These are phyloP conservation scores for Marasmarcha lunaedactyla DNA, from an alignment of 2,888 invertebrate species.

Conservation along the genomic window DNA sequence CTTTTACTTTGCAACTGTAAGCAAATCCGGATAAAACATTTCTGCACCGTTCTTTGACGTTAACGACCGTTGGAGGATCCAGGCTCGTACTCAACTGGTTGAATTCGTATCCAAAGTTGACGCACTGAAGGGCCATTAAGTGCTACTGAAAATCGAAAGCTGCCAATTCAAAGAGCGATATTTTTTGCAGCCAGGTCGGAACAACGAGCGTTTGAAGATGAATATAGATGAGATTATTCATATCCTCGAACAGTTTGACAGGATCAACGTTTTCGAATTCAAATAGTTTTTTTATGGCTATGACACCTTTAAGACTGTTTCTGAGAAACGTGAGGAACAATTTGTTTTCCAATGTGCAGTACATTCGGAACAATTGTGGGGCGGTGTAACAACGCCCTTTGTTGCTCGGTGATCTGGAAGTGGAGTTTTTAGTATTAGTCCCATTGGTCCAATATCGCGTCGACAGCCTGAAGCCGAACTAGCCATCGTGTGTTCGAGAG, in stretches of 20 bases:
- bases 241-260: constrained; percentile 14
- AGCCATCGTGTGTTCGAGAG: constrained; percentile 17
- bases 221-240: constrained; percentile 18
- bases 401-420: constrained; percentile 16
- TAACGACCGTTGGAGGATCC: too few species aligned
- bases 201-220: constrained; percentile 18
- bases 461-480: constrained; percentile 15
- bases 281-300: constrained; percentile 17
- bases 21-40: too few species aligned
- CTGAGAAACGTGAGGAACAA: constrained; percentile 18
- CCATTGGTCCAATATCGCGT: constrained; percentile 22
- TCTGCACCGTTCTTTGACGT: too few species aligned
- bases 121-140: too few species aligned
- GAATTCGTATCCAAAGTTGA: too few species aligned
- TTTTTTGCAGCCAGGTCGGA: constrained; percentile 19
- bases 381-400: constrained; percentile 20
- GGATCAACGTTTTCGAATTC: constrained; percentile 20
- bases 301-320: constrained; percentile 17
- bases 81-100: too few species aligned
- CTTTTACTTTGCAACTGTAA: too few species aligned
- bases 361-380: constrained; percentile 15
- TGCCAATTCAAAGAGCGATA: constrained; percentile 15
- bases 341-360: constrained; percentile 16
- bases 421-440: constrained; percentile 22
- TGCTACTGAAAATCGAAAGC: constrained; percentile 18